Conservation (phyloP, 2,113 vertebrate genomes). For the Holacanthus passer region DNA sequence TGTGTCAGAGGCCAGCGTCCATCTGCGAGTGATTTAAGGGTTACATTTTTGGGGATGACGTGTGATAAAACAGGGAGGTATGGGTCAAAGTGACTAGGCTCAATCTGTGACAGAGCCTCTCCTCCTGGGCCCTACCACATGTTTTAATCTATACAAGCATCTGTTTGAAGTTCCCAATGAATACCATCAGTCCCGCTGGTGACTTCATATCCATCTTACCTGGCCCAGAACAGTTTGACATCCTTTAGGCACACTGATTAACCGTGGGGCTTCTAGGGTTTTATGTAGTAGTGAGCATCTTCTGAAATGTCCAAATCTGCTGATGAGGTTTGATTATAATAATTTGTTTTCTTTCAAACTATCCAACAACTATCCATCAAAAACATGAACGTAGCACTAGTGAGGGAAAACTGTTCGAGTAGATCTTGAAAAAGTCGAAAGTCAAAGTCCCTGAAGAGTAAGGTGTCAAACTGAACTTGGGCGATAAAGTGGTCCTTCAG, state of each 20-base stretch:
- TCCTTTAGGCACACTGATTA: conserved; percentile 38
- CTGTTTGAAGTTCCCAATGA: conserved; percentile 86
- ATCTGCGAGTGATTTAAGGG: conserved; percentile 84
- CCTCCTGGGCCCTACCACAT: conserved; percentile 78
- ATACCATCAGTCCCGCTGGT: conserved; percentile 76
- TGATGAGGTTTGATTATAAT: background rate
- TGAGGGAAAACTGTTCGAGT: no score
- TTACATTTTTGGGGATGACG: conserved; percentile 80
- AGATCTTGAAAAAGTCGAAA: no score
- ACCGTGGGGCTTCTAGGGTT: conserved; percentile 9
- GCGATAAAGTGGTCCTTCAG: background rate
- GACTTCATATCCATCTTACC: conserved; percentile 77
- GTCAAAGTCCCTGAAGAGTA: no score
- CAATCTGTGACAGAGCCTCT: conserved; percentile 79
- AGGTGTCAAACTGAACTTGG: no score
- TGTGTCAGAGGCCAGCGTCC: conserved; percentile 68
- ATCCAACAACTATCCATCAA: no score
- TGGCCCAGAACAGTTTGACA: conserved; percentile 45
- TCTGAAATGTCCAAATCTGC: background rate
- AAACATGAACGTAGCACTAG: no score
- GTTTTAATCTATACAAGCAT: conserved; percentile 83
- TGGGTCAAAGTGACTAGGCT: conserved; percentile 83
- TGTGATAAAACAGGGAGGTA: conserved; percentile 82
- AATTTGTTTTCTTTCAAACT: no score
- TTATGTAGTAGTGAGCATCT: background rate